Base-by-base conservation (phyloP, 2,113 vertebrate genomes). In the Pluvialis apricaria region DNA sequence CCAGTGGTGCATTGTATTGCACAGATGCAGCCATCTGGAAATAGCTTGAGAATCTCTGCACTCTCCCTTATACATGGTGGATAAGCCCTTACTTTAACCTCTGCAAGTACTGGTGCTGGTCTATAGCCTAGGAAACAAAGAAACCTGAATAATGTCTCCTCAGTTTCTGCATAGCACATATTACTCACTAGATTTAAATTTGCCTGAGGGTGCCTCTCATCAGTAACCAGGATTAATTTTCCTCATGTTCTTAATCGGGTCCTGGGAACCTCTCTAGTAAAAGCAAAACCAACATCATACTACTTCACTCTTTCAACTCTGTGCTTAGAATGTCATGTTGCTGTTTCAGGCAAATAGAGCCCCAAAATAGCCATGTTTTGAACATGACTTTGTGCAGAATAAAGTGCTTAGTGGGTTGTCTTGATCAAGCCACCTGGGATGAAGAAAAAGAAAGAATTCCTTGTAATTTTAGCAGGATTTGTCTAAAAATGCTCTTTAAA, bases 221-320 rank as follows among this genome's bases (percentile, higher is more conserved):
- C 62, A 79, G 49, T 57, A n/a, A 68, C 15, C 5, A 42, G 69
- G 49, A 42, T 58, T 71, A 14, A 34, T 55, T 88, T 87, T 69
- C 49, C 26, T 61, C 29, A 24, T 70, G n/a, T 82, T 73, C 32
- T 73, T 40, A 26, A 0, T 5, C 0, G 0, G 4, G 11, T 70
- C 15, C 60, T 73, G 4, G 25, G 28, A 85, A 69, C 25, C 21
- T 60, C 45, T 82, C 14, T 38, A 78, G 32, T 40, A 68, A 88
- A 82, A 78, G 17, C 61, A 86, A 88, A 86, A 20, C 32, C 40
- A 70, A 47, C 14, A 62, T 70, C 42, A 22, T 16, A 61, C 10
- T 40, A 52, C 58, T 40, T 82, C 51, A 38, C 5, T 58, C 28
- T 88, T 75, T 75, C 31, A 69, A 65, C 25, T 60, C 84, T 9